Conservation (phyloP, 1,140 invertebrate genomes). For the Bombus confusus region DNA sequence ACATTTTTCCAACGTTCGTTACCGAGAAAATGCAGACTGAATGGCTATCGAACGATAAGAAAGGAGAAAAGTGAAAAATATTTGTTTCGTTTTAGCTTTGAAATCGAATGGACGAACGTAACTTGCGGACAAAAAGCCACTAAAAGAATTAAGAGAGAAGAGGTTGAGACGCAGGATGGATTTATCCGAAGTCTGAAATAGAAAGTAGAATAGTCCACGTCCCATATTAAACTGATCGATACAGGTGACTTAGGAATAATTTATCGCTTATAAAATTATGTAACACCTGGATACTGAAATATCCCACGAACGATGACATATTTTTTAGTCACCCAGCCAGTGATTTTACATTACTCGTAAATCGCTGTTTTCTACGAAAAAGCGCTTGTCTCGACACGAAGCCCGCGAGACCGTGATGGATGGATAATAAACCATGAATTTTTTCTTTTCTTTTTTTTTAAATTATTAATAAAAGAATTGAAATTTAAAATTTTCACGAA, state of each 20-base stretch:
- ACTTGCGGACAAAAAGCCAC: too few species aligned
- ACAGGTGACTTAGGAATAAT: background rate
- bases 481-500: background rate
- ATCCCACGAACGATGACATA: background rate
- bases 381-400: too few species aligned
- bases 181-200: background rate
- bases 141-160: background rate
- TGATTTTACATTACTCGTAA: background rate
- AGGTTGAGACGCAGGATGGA: background rate
- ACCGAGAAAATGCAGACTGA: too few species aligned
- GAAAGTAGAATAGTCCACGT: slow-evolving; percentile 1
- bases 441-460: too few species aligned
- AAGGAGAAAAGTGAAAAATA: too few species aligned
- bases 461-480: too few species aligned
- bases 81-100: too few species aligned
- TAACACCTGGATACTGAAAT: background rate
- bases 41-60: too few species aligned
- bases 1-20: too few species aligned
- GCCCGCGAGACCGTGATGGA: background rate
- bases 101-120: too few species aligned
- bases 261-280: background rate
- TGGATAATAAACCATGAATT: background rate
- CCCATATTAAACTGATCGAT: background rate
- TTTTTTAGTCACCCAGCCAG: background rate
- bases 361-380: background rate